A percentile compares a stretch with the other conserved stretches of the same genome.
Conservation (phyloP, 2,888 invertebrate species). For the Patella depressa region DNA sequence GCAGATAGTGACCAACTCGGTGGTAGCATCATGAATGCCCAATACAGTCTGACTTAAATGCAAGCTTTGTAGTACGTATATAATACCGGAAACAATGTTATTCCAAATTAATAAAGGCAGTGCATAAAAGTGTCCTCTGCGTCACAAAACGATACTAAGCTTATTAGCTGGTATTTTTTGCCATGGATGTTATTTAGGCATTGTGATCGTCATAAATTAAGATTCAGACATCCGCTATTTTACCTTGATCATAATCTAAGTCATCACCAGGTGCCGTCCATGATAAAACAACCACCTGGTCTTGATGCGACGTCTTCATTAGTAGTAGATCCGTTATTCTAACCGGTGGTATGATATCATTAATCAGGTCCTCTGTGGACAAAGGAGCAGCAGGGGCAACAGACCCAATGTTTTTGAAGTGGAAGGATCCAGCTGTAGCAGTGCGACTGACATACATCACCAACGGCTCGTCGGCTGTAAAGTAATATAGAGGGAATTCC, state of each 20-base stretch:
- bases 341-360: conserved; percentile 44
- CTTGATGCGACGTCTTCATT: conserved; percentile 36
- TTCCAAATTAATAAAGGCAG: not conserved
- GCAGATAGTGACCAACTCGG: not conserved
- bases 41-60: too few species aligned
- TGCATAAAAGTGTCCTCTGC: not conserved
- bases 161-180: too few species aligned
- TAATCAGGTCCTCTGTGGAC: not conserved
- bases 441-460: too few species aligned
- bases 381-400: too few species aligned
- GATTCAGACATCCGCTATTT: not conserved
- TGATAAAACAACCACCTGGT: conserved; percentile 43
- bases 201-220: not conserved
- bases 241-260: conserved; percentile 52
- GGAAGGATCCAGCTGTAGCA: too few species aligned
- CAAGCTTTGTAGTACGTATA: not conserved
- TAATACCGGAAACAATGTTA: not conserved
- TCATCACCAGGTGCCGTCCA: conserved; percentile 60
- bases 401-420: too few species aligned
- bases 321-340: conserved; percentile 51
- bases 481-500: too few species aligned
- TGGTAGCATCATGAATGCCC: too few species aligned
- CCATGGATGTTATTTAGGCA: too few species aligned
- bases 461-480: too few species aligned
- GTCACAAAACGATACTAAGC: too few species aligned